Base-by-base conservation (phyloP, 2,797 vertebrate species). In the Oreortyx pictus region DNA sequence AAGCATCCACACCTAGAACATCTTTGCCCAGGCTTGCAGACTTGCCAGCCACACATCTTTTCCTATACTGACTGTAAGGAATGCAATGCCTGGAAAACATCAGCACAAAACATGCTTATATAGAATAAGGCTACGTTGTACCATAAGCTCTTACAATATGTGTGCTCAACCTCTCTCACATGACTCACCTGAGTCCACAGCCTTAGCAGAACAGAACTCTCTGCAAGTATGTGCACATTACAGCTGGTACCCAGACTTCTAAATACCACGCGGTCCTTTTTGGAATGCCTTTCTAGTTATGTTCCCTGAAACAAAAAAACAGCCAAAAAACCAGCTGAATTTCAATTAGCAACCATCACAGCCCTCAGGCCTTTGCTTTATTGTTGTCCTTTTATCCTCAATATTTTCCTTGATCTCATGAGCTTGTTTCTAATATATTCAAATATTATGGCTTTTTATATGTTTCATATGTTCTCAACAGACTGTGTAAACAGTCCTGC, bases 81-180 rank as follows among this genome's bases (percentile, higher is more conserved):
- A 93, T 5, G 29, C 70, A 86, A 7, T 20, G 86, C 86, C 85
- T 87, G 88, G 81, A 86, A 95, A 96, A 92, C 95, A 94, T 92
- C 89, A 92, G 93, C 94, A 90, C 66, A 95, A 96, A 93, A 93
- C 83, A 52, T 84, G 89, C 95, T 89, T 85, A 80, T 91, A 54
- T 82, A 64, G 90, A 96, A 87, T 56, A 68, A 78, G 88, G 73
- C 74, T 71, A 50, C 2, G 1, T 65, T 89, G 70, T 92, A 5
- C 91, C 86, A 94, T 91, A 65, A 95, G 92, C 60, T 94, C 64
- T 96, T 90, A 84, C 91, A 91, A 95, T 93, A 96, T 33, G 6
- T 0, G 8, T 83, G 86, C 56, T 92, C 91, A 88, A 79, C 52
- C 67, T 82, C 85, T 76, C 82, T 72, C 77, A 81, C 90, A 49